Evolutionary conservation across 2,888 invertebrate genomes (phyloP), one percentile per base, ranked within the genome.

Genomic region (Apodemia hepburni): DNA sequence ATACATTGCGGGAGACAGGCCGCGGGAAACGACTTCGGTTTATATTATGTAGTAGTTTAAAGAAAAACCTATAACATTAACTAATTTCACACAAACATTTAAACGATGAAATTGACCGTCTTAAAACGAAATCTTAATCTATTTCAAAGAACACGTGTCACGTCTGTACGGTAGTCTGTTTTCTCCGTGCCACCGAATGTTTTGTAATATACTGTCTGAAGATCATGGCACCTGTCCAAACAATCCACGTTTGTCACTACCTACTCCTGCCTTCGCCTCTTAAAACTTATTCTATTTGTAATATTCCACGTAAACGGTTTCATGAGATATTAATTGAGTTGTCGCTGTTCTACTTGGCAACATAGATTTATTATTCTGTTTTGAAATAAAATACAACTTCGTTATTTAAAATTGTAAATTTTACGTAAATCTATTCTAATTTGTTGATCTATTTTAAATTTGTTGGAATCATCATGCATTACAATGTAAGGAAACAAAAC

Each of bases 61-160:
- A 8, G 9, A 33, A 33, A 33, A 33, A 33, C 1, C 33, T 33
- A 33, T 33, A 33, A 33, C 0, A 33, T 33, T 1, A 33, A 33
- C 9, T 33, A 33, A 33, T 33, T 38, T 38, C 7, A 38, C 12
- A 38, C 4, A 38, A 38, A 38, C 12, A 12, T 33, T 33, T 9
- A 12, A 38, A 15, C 38, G 38, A 38, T 38, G 15, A 38, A 12
- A 38, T 38, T 38, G 38, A 45, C 45, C 45, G n/a, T 6, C n/a
- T 45, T 45, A 45, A n/a, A 38, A 38, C 38, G 38, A 38, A 45
- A 77, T 73, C 75, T 75, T 75, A 76, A 78, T 75, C 73, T 74
- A 76, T 81, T 83, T 77, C 73, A 73, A 77, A 79, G 75, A 79
- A 80, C 81, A 81, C 79, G 79, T 82, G 82, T 81, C 74, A 75